Evolutionary conservation across 2,113 vertebrate species (phyloP).

Genomic region (Crocuta crocuta): DNA sequence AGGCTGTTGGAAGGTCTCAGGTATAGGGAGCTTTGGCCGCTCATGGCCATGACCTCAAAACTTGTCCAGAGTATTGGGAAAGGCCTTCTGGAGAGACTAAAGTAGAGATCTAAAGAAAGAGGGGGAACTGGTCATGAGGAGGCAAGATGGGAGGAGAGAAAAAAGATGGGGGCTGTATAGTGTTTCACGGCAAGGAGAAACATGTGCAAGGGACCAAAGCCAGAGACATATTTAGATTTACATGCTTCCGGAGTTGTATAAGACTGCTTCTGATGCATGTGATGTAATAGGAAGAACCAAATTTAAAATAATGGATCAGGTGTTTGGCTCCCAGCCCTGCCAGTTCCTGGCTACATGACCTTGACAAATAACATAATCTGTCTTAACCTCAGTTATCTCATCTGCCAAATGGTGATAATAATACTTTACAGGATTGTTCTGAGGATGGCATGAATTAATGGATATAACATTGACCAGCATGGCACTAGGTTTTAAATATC

Average conservation of each 20-base stretch:
- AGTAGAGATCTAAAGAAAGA: not conserved
- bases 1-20: not conserved
- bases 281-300: not conserved
- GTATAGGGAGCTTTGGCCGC: too few species aligned
- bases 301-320: not conserved
- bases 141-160: not conserved
- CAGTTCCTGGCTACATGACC: not conserved
- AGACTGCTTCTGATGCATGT: not conserved
- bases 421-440: not conserved
- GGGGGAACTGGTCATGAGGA: not conserved
- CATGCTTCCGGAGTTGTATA: not conserved
- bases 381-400: not conserved
- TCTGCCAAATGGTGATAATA: not conserved
- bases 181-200: not conserved
- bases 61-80: not conserved
- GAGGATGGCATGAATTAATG: slow-evolving; percentile 7
- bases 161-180: not conserved
- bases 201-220: not conserved
- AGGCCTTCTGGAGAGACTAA: slow-evolving; percentile 2
- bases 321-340: not conserved
- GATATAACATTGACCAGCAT: not conserved
- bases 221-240: not conserved
- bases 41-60: not conserved
- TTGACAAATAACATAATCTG: not conserved
- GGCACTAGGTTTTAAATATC: not conserved